Base-by-base conservation (phyloP, 2,888 invertebrate species). In the Xestia rhomboidea region DNA sequence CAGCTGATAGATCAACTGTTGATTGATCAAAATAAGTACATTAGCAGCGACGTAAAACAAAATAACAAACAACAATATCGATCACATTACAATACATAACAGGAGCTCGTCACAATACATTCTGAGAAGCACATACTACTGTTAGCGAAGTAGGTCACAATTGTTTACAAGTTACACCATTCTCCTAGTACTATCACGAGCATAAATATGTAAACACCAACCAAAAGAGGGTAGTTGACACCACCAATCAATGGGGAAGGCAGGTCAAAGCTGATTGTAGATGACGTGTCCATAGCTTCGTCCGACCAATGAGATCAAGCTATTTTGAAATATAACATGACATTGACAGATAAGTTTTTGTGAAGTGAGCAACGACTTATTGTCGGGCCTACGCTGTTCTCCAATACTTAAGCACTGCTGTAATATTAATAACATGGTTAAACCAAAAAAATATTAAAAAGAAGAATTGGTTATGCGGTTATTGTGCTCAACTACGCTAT, bases 161-260 rank as follows among this genome's bases (percentile, higher is more conserved):
- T 79, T 85, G 87, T 87, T 87, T 87, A 83, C 83, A 73, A 67
- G 69, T 85, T 82, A 77, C 70, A 57, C 11, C 63, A 46, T n/a
- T 73, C 51, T 51, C 49, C 44, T 21, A 0, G 78, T 63, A 67
- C 73, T 67, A 27, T 66, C 66, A 41, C 0, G 13, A 7, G 4
- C 64, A 46, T 8, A 34, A 34, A 46, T 62, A 60, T 10, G 6
- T 60, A 44, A 10, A 62, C 8, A 30, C 3, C 18, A 60, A 21
- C 60, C 60, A 60, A 60, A 60, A 18, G 0, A 24, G 38, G 24
- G 24, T 13, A 21, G 24, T 63, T 38, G 62, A 63, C 13, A 11
- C 24, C 34, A 34, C 8, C 11, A 34, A 63, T 18, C 21, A 49
- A 49, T 49, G 49, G 49, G 21, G 49, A 49, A 21, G 49, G 21